Conservation (phyloP, 1,140 invertebrate species). For the Aphelinus atriplicis region DNA sequence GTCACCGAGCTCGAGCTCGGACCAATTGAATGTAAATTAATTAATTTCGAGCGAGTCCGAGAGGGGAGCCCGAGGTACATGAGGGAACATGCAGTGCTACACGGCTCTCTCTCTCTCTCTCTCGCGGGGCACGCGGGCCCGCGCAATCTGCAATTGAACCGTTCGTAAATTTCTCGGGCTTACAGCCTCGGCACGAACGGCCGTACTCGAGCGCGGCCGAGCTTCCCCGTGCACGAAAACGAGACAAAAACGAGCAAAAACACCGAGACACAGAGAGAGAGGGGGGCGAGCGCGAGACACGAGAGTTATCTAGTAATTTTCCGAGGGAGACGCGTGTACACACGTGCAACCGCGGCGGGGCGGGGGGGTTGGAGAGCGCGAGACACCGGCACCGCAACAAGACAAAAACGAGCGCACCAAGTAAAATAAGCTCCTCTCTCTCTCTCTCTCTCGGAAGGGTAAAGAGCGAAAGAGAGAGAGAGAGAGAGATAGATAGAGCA, state of each 20-base stretch:
- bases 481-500: neutral
- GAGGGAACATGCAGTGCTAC: neutral
- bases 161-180: slow-evolving; percentile 2
- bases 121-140: too few relatives aligned
- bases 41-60: slow-evolving; percentile 2
- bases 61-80: neutral
- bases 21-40: slow-evolving; percentile 6
- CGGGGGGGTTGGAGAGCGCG: neutral
- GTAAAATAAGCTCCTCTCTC: neutral
- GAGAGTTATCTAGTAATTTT: slow-evolving; percentile 30
- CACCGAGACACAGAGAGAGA: neutral
- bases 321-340: slow-evolving; percentile 12
- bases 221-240: neutral
- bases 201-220: neutral
- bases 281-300: neutral
- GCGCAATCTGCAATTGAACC: neutral
- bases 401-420: neutral
- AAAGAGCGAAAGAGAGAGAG: neutral
- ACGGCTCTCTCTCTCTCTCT: too few relatives aligned
- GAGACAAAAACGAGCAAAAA: neutral
- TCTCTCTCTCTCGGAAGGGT: neutral
- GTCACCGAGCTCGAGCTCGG: too few relatives aligned
- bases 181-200: neutral
- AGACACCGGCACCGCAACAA: neutral
- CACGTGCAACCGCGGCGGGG: neutral